These are phyloP conservation scores for Dolichoris vasculosae DNA, from an alignment of 1,140 invertebrate genomes.

Conservation along the genomic window DNA sequence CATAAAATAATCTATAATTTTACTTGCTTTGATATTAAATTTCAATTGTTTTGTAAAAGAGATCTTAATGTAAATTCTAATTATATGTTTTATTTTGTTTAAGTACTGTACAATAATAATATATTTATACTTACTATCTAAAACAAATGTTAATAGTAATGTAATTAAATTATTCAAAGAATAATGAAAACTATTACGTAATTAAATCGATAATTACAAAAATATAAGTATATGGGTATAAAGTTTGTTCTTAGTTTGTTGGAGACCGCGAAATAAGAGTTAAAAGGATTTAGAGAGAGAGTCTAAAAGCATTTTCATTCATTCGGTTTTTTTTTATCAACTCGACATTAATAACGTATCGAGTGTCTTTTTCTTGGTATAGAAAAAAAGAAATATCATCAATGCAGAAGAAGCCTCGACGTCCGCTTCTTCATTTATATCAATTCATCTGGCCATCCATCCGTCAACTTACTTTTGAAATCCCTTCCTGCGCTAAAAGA, in stretches of 20 bases:
- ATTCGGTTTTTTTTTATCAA: not conserved
- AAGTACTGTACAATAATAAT: no score
- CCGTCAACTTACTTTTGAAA: constrained; percentile 48
- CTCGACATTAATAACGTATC: constrained; percentile 36
- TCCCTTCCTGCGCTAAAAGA: constrained; percentile 37
- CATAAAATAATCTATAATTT: not conserved
- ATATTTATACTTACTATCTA: no score
- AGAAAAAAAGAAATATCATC: not conserved
- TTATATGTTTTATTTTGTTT: no score
- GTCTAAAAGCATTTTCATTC: not conserved
- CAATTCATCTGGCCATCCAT: constrained; percentile 49
- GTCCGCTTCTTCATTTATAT: constrained; percentile 36
- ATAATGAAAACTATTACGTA: no score
- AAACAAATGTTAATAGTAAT: not conserved
- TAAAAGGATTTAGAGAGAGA: not conserved
- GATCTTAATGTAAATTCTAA: no score
- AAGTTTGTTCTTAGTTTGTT: not conserved
- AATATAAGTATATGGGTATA: not conserved
- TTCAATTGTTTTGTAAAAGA: not conserved
- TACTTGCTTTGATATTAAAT: not conserved
- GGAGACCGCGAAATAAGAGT: not conserved
- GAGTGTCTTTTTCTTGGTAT: not conserved
- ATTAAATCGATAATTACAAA: not conserved
- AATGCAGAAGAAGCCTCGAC: not conserved
- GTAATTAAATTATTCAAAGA: not conserved